Evolutionary conservation across 1,140 invertebrate genomes (phyloP).

Genomic region (Orius insidiosus): DNA sequence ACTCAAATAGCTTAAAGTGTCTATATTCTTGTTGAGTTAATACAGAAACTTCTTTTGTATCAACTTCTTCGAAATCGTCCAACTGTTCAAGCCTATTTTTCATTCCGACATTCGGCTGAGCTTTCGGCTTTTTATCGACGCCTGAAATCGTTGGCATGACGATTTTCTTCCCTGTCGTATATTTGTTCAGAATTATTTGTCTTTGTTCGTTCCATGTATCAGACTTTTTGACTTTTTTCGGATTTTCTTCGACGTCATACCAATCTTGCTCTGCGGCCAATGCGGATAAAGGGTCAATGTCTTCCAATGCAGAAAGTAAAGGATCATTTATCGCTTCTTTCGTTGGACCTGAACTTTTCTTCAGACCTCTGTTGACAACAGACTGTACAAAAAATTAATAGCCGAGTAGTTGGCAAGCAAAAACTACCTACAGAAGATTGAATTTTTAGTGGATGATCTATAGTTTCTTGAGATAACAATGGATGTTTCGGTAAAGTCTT

Average conservation of each 20-base stretch:
- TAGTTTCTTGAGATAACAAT: no score
- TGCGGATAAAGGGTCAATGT: conserved; percentile 51
- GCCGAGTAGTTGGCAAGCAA: no score
- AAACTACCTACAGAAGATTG: no score
- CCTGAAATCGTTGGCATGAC: conserved; percentile 45
- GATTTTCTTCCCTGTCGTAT: conserved; percentile 79
- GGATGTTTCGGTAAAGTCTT: no score
- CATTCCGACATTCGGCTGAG: conserved; percentile 69
- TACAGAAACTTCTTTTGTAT: conserved; percentile 71
- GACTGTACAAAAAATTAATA: no score
- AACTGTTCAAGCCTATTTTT: conserved; percentile 81
- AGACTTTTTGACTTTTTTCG: conserved; percentile 29
- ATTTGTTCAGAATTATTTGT: conserved; percentile 60
- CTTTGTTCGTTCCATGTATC: conserved; percentile 58
- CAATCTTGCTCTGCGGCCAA: conserved; percentile 39
- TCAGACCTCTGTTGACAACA: no score
- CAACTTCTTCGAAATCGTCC: conserved; percentile 85
- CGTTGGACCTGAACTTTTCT: no score
- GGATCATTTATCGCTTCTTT: conserved; percentile 27
- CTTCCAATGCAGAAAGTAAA: conserved; percentile 41
- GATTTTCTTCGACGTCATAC: conserved; percentile 19
- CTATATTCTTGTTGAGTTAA: conserved; percentile 83
- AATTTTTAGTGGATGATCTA: no score
- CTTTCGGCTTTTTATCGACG: conserved; percentile 28
- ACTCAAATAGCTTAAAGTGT: conserved; percentile 74